phyloP scores from a whole-genome alignment of 2,113 vertebrate species.

The Oryzias curvinotus region DNA sequence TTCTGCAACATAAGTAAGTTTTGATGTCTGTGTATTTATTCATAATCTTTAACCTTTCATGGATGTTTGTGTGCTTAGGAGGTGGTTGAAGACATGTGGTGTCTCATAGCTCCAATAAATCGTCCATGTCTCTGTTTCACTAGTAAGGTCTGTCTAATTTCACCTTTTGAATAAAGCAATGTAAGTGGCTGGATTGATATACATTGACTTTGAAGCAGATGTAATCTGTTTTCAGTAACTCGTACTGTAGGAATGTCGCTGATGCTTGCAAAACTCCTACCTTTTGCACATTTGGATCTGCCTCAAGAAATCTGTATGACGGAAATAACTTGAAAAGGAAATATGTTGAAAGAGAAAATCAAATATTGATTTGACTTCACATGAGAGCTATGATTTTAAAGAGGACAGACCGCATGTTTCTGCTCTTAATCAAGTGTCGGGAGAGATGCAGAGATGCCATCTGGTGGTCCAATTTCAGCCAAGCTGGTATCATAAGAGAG shows the following conservation, averaged over 20 bases:
- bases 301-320: slow-evolving; percentile 2
- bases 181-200: too few relatives aligned
- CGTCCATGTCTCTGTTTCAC: too few relatives aligned
- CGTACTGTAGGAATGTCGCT: background rate
- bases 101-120: too few relatives aligned
- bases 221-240: background rate
- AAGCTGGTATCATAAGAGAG: slow-evolving; percentile 57
- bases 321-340: slow-evolving; percentile 19
- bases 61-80: too few relatives aligned
- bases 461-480: slow-evolving; percentile 68
- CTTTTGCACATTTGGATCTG: slow-evolving; percentile 20
- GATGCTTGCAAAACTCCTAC: slow-evolving; percentile 6
- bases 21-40: too few relatives aligned
- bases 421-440: slow-evolving; percentile 60
- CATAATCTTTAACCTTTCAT: too few relatives aligned
- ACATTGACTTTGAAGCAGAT: too few relatives aligned
- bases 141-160: too few relatives aligned
- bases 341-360: slow-evolving; percentile 50
- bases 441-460: slow-evolving; percentile 71
- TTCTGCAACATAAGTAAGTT: too few relatives aligned
- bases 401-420: slow-evolving; percentile 57
- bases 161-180: too few relatives aligned
- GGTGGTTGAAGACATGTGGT: too few relatives aligned
- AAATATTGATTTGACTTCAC: slow-evolving; percentile 64
- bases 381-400: slow-evolving; percentile 41